Base-by-base conservation (phyloP, 2,113 vertebrate species). In the Dendropsophus ebraccatus region DNA sequence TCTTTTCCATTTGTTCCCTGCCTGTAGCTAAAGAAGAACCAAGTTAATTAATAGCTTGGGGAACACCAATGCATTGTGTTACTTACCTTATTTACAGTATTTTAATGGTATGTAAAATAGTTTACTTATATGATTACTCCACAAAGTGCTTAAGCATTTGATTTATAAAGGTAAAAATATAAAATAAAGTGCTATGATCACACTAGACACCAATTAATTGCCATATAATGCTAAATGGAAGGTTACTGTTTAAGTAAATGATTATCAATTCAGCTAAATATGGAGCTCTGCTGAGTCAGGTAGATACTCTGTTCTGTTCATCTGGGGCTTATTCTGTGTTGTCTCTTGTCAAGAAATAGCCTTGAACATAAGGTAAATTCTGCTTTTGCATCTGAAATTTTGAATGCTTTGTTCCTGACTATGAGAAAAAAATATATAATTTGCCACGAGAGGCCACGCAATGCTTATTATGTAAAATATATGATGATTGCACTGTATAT, bases 141-240 rank as follows among this genome's bases (percentile, higher is more conserved):
- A 6, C 32, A 62, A 50, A 67, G 67, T 70, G 50, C 37, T 82
- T 47, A 41, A 69, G 11, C 10, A 23, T 82, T 70, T 67, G 25
- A 32, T 75, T 75, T 62, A 28, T 49, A 65, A 77, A 85, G 21
- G 9, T 85, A 58, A 89, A 92, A 49, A 47, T 47, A 74, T 49
- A 49, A 90, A 92, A 89, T 87, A 0, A 35, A 30, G 81, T 88
- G 88, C 89, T 91, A 82, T 89, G 87, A 82, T 87, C 0, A 65
- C 87, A 56, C 87, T 11, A 1, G 89, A 91, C 90, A 90, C 91
- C 88, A 91, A 92, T 93, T 91, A 90, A 70, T 81, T 92, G 11
- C 0, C 87, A 30, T 1, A 62, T 32, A 58, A 90, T 89, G 85
- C 85, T 88, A 91, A 89, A n/a, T 50, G 37, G 37, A 87, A 89